phyloP scores from a whole-genome alignment of 2,888 invertebrate genomes.

The Leucophenga maculata region DNA sequence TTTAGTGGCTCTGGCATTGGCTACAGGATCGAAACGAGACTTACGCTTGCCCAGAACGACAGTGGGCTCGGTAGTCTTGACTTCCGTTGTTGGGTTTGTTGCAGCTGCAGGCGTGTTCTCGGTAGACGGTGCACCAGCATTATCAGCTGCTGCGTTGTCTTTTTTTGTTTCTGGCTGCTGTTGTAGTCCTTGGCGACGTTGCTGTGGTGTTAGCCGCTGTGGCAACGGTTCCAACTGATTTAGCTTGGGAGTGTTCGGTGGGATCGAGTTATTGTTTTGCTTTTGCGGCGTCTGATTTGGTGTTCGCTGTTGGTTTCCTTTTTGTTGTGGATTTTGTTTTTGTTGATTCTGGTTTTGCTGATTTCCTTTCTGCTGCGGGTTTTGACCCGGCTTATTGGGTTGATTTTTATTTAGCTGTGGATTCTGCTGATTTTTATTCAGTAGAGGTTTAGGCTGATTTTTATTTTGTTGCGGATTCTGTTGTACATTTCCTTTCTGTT shows the following conservation, averaged over 20 bases:
- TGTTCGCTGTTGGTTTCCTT: background rate
- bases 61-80: background rate
- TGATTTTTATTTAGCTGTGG: background rate
- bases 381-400: conserved; percentile 1
- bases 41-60: conserved; percentile 51
- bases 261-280: background rate
- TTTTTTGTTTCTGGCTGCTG: background rate
- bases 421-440: background rate
- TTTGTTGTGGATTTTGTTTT: conserved; percentile 10
- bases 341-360: conserved; percentile 10
- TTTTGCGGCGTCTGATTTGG: background rate
- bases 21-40: conserved; percentile 40
- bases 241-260: background rate
- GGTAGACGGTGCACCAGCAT: background rate
- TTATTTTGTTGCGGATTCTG: background rate
- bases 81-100: background rate
- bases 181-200: background rate
- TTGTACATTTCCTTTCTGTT: too few species aligned
- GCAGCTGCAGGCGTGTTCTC: background rate
- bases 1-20: conserved; percentile 26
- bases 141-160: background rate
- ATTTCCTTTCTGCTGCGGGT: conserved; percentile 7
- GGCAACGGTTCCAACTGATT: conserved; percentile 9
- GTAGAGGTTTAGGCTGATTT: background rate
- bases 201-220: background rate